Conservation (phyloP, 1,140 invertebrate genomes). For the Hycleus cichorii region DNA sequence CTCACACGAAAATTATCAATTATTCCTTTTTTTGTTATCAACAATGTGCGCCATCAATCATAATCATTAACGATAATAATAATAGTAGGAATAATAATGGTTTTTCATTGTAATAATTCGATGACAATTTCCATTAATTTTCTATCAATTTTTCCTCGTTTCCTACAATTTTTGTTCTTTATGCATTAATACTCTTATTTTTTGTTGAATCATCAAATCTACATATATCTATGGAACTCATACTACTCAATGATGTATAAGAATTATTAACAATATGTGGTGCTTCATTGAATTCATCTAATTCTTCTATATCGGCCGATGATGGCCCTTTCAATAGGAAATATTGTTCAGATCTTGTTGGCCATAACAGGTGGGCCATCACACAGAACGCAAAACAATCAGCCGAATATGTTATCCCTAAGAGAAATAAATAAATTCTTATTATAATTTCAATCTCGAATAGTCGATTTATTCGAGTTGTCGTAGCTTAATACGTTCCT, state of each 20-base stretch:
- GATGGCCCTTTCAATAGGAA: slow-evolving; percentile 63
- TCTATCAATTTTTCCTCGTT: too few relatives aligned
- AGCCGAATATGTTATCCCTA: slow-evolving; percentile 89
- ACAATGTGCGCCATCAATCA: too few relatives aligned
- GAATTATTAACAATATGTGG: slow-evolving; percentile 71
- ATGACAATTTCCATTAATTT: too few relatives aligned
- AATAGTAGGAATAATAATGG: too few relatives aligned
- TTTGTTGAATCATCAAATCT: slow-evolving; percentile 35
- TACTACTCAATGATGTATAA: slow-evolving; percentile 35
- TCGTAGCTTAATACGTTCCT: too few relatives aligned
- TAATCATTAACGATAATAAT: too few relatives aligned
- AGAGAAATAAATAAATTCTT: slow-evolving; percentile 13
- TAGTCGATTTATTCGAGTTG: too few relatives aligned
- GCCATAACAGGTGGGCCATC: slow-evolving; percentile 91
- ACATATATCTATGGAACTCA: slow-evolving; percentile 35
- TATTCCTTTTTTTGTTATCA: too few relatives aligned
- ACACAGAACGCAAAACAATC: slow-evolving; percentile 91
- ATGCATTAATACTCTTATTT: slow-evolving; percentile 29
- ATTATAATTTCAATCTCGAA: too few relatives aligned
- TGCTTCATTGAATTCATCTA: slow-evolving; percentile 90
- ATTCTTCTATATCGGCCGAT: slow-evolving; percentile 67
- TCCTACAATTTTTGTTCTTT: neutral
- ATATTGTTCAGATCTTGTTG: slow-evolving; percentile 83
- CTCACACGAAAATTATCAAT: too few relatives aligned
- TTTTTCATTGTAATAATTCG: too few relatives aligned